Percentiles rank a stretch among this genome's conserved stretches.
These are phyloP conservation scores for Muricea muricata DNA, from an alignment of 92 coral and sea anemone species.

Conservation along the genomic window DNA sequence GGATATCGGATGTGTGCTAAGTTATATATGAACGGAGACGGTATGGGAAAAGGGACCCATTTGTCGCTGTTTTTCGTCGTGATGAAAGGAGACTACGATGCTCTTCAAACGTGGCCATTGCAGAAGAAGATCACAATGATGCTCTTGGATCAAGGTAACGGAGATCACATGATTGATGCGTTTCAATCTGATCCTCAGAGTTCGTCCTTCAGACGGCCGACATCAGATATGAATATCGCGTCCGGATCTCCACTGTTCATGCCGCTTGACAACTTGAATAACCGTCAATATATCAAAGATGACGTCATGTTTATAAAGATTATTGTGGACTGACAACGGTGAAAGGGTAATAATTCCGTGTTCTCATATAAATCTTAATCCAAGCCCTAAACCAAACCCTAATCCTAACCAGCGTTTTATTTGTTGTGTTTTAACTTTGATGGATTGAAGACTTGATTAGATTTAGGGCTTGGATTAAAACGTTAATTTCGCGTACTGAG, in stretches of 20 bases:
- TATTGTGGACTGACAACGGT: slow-evolving; percentile 37
- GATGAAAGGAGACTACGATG: slow-evolving; percentile 37
- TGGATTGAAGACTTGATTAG: no score
- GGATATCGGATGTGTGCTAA: slow-evolving; percentile 33
- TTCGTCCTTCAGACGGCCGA: slow-evolving; percentile 31
- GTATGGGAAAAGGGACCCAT: slow-evolving; percentile 28
- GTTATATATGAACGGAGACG: slow-evolving; percentile 34
- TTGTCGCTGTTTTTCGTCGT: slow-evolving; percentile 38
- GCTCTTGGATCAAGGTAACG: slow-evolving; percentile 31
- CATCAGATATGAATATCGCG: slow-evolving; percentile 33
- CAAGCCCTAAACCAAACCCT: background rate
- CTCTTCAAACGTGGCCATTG: slow-evolving; percentile 39
- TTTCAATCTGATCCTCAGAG: slow-evolving; percentile 35
- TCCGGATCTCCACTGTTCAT: slow-evolving; percentile 27
- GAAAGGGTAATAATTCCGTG: no score
- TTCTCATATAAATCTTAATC: no score
- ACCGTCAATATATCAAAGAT: slow-evolving; percentile 50
- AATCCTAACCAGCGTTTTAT: no score
- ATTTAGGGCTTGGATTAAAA: no score
- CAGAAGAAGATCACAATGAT: slow-evolving; percentile 48
- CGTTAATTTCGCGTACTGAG: no score
- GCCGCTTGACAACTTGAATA: slow-evolving; percentile 14
- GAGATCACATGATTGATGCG: slow-evolving; percentile 45
- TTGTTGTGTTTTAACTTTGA: no score
- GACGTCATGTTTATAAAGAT: slow-evolving; percentile 55